A percentile compares a stretch with the other conserved stretches of the same genome.
phyloP scores from a whole-genome alignment of 2,888 invertebrate genomes.

The Drosophila neutralis region DNA sequence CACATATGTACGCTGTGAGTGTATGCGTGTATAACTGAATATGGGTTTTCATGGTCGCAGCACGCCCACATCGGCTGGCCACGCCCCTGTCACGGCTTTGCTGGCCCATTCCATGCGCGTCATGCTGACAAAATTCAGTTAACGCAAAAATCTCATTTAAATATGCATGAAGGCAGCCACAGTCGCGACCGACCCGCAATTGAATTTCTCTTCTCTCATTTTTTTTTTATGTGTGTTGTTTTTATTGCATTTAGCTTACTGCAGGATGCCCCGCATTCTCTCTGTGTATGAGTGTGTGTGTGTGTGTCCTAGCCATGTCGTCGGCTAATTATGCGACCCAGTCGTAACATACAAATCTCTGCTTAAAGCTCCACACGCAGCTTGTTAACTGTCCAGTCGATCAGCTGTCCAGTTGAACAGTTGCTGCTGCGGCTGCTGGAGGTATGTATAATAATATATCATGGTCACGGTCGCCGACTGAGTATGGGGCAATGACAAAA shows the following conservation, averaged over 20 bases:
- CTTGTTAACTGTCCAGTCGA: conserved; percentile 60
- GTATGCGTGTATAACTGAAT: conserved; percentile 50
- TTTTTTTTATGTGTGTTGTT: conserved; percentile 7
- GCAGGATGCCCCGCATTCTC: conserved; percentile 33
- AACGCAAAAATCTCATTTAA: conserved; percentile 79
- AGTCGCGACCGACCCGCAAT: conserved; percentile 58
- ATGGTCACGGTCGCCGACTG: conserved; percentile 77
- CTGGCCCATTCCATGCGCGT: conserved; percentile 24
- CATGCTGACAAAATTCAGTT: conserved; percentile 74
- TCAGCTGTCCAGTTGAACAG: conserved; percentile 22
- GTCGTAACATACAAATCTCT: conserved; percentile 57
- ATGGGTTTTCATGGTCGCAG: conserved; percentile 44
- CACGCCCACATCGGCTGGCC: conserved; percentile 37
- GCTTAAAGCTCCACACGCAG: conserved; percentile 63
- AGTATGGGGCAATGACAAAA: conserved; percentile 47
- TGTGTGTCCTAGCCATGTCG: conserved; percentile 12
- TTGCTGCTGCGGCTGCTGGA: conserved; percentile 46
- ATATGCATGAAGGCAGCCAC: conserved; percentile 71
- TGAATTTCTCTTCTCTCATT: conserved; percentile 56
- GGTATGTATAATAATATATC: conserved; percentile 77
- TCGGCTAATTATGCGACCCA: conserved; percentile 47
- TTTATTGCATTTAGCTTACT: conserved; percentile 24
- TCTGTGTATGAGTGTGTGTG: background rate
- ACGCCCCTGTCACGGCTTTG: conserved; percentile 33
- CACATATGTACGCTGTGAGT: background rate